phyloP scores from a whole-genome alignment of 2,888 invertebrate genomes.

The Acrobasis suavella region DNA sequence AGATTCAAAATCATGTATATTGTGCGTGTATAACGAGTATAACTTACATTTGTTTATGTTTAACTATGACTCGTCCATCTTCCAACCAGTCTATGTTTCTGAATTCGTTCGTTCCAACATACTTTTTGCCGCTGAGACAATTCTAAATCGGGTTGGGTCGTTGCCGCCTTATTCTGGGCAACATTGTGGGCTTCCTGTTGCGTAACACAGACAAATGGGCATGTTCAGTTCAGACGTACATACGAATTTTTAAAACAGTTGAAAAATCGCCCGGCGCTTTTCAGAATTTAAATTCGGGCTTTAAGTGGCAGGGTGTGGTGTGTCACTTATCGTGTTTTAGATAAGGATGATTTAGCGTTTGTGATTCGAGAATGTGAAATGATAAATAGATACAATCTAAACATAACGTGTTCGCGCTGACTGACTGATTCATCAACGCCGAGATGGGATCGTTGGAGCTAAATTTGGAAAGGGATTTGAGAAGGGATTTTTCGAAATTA shows the following conservation, averaged over 20 bases:
- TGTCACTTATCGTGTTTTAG: conserved; percentile 7
- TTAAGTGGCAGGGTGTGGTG: background rate
- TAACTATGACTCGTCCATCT: conserved; percentile 1
- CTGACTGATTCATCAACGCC: background rate
- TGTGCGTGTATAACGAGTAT: too few species aligned
- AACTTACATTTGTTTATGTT: too few species aligned
- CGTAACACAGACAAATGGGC: conserved; percentile 62
- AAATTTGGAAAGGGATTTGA: background rate
- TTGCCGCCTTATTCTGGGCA: conserved; percentile 67
- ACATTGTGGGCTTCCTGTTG: conserved; percentile 66
- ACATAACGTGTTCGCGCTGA: background rate
- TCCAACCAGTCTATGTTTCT: conserved; percentile 22
- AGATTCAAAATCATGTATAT: too few species aligned
- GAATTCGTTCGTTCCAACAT: conserved; percentile 46
- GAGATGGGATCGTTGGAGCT: background rate
- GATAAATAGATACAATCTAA: background rate
- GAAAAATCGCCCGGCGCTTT: conserved; percentile 10
- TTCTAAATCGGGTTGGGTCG: conserved; percentile 72
- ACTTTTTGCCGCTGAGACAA: conserved; percentile 72
- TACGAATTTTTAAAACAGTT: conserved; percentile 9
- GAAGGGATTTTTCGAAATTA: background rate
- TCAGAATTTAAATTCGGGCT: conserved; percentile 13
- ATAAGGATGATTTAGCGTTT: conserved; percentile 1
- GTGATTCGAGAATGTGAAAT: background rate
- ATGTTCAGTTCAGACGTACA: conserved; percentile 18